Evolutionary conservation across 1,140 invertebrate genomes (phyloP), one percentile per base, ranked within the genome.

Genomic region (Stegodyphus dumicola): DNA sequence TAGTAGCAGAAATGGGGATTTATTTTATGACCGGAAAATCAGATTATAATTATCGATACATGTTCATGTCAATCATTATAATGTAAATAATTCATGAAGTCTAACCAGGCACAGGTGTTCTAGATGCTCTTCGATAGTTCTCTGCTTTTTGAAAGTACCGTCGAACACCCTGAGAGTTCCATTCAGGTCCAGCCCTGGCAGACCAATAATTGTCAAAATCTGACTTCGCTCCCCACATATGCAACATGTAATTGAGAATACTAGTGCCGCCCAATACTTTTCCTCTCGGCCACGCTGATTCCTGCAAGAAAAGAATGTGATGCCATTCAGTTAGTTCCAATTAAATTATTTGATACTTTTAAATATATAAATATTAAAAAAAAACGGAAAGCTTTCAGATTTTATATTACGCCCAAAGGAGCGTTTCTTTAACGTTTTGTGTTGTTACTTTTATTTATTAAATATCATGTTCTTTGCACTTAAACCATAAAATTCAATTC

Each of bases 171-270:
- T 77, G 33, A 73, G 73, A 87, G 13, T 49, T 54, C 86, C 86
- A 87, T 3, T 49, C 77, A 0, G 11, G 7, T 0, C 49, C 54
- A 0, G 7, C 74, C 9, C 17, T 65, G 4, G n/a, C 7, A 6
- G 60, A 49, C 89, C 97, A 96, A 97, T 98, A 99, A 6, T 92
- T 91, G 89, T 99, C 96, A 90, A 98, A 99, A 90, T 99, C 98
- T 80, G 93, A 93, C 84, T 94, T 94, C 89, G 99, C 97, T 11
- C 88, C 92, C 85, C 92, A 89, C 5, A 92, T 90, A 88, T 93
- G 93, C 7, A 92, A 91, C 92, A 99, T 98, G 88, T 98, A 98
- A 90, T 99, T 99, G 0, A 99, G 91, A 0, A 96, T 95, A 69
- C 95, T 96, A 1, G 95, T 96, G 0, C 97, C 97, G 3, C 97